These are phyloP conservation scores for Fragariocoptes setiger DNA, from an alignment of 1,140 invertebrate genomes.

Conservation along the genomic window DNA sequence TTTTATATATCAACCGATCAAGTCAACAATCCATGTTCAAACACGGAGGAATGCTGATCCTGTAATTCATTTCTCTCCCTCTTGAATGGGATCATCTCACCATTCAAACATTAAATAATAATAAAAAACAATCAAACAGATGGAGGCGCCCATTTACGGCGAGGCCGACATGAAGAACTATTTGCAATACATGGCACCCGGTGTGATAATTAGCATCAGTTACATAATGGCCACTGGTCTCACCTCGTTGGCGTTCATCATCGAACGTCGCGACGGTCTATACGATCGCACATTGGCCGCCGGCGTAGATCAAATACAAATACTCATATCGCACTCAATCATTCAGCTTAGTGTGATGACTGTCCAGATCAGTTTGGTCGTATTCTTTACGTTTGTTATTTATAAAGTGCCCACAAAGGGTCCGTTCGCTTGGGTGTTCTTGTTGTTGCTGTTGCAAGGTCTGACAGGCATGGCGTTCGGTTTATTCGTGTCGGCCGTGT, in stretches of 20 bases:
- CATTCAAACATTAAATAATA: too few relatives aligned
- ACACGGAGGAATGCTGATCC: too few relatives aligned
- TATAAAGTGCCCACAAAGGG: constrained; percentile 49
- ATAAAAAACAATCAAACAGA: too few relatives aligned
- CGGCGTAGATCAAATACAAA: constrained; percentile 56
- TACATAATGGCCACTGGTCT: constrained; percentile 80
- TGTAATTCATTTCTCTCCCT: too few relatives aligned
- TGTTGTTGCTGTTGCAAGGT: constrained; percentile 39
- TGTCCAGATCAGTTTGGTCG: constrained; percentile 51
- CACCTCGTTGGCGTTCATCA: constrained; percentile 60
- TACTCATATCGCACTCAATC: constrained; percentile 60
- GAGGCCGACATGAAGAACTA: constrained; percentile 42
- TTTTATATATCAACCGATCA: too few relatives aligned
- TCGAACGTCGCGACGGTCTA: constrained; percentile 62
- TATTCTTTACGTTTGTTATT: constrained; percentile 47
- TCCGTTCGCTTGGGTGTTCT: constrained; percentile 34
- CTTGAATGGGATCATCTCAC: too few relatives aligned
- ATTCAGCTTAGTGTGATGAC: constrained; percentile 79
- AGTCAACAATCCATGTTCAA: too few relatives aligned
- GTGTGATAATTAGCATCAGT: constrained; percentile 64
- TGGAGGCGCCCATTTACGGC: constrained; percentile 55
- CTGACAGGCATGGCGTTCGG: constrained; percentile 71
- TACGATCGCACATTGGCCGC: constrained; percentile 38
- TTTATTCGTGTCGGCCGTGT: constrained; percentile 53
- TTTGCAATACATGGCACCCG: constrained; percentile 76